These are phyloP conservation scores for Sternotherus odoratus DNA, from an alignment of 2,797 vertebrate species.

Conservation along the genomic window DNA sequence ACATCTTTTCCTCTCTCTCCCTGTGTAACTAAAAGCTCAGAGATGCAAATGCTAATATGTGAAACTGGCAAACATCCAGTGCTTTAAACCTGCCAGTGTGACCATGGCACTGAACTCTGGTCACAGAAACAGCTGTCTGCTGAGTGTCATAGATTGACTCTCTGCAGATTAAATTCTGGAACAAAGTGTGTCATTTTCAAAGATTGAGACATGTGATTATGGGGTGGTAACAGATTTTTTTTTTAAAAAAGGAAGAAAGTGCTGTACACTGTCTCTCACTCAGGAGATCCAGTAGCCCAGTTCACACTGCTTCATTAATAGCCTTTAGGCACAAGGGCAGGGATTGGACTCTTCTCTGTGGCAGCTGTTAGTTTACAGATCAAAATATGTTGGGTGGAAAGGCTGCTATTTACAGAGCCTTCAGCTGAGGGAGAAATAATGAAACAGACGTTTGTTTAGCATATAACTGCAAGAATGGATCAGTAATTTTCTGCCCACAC, in stretches of 20 bases:
- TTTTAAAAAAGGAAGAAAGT: not conserved
- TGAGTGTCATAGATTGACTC: not conserved
- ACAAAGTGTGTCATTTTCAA: not conserved
- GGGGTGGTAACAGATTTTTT: not conserved
- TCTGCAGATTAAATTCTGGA: not conserved
- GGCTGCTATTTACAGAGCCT: not conserved
- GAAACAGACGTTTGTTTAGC: not conserved
- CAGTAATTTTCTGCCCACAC: not conserved
- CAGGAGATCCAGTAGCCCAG: not conserved
- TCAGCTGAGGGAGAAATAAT: not conserved
- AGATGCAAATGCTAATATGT: not conserved
- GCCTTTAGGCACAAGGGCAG: not conserved
- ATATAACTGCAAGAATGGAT: not conserved
- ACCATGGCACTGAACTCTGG: not conserved
- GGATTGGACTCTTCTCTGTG: not conserved
- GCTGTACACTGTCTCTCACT: not conserved
- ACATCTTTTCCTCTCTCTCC: not conserved
- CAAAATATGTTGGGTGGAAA: not conserved
- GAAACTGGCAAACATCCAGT: not conserved
- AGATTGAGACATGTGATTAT: not conserved
- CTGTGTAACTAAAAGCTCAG: not conserved
- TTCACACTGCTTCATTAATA: slow-evolving; percentile 36
- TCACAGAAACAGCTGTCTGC: slow-evolving; percentile 20
- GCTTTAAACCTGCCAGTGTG: not conserved
- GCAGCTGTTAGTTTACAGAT: slow-evolving; percentile 43